phyloP scores from a whole-genome alignment of 1,140 invertebrate genomes.

The Bombus balteatus region DNA sequence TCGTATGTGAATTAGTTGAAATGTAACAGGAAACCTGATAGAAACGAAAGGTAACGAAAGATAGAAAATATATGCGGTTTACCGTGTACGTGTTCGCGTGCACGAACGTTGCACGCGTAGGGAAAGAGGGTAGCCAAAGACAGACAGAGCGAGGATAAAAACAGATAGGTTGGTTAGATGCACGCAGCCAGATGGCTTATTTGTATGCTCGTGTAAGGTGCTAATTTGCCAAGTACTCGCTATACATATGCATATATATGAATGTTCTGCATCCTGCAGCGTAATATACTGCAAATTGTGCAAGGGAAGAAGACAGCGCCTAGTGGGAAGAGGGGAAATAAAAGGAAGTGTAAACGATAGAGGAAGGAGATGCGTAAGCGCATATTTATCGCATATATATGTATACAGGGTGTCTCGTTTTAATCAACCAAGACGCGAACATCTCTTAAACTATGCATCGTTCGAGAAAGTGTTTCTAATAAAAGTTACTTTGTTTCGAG shows the following conservation, averaged over 20 bases:
- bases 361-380: not conserved
- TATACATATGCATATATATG: constrained; percentile 27
- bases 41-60: not conserved
- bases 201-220: constrained; percentile 68
- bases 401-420: not conserved
- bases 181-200: constrained; percentile 50
- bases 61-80: no score
- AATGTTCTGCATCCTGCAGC: constrained; percentile 18
- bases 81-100: not conserved
- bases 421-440: no score
- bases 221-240: constrained; percentile 68
- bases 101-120: not conserved
- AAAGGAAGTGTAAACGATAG: constrained; percentile 4
- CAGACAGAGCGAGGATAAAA: not conserved
- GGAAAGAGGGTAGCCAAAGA: not conserved
- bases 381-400: constrained; percentile 9
- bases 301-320: not conserved
- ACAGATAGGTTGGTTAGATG: constrained; percentile 37
- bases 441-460: no score
- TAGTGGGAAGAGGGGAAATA: not conserved
- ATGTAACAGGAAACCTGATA: not conserved
- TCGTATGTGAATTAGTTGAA: not conserved
- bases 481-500: no score
- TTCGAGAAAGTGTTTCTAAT: no score
- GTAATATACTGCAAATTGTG: constrained; percentile 32